A percentile compares a stretch with the other conserved stretches of the same genome.
Evolutionary conservation across 2,113 vertebrate genomes (phyloP).

Genomic region (Neogobius melanostomus): DNA sequence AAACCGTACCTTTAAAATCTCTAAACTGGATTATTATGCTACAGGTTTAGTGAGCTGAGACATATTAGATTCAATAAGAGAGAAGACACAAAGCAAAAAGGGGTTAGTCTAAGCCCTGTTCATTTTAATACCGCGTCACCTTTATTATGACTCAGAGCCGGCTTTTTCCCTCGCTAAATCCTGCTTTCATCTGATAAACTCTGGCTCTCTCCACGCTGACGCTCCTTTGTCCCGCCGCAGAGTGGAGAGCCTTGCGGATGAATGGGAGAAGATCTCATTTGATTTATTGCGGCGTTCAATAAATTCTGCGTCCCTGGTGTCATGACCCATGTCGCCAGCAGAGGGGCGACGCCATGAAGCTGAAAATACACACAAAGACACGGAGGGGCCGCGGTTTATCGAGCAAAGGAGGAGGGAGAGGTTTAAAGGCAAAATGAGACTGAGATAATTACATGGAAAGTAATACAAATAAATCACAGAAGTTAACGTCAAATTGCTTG

Average conservation of each 20-base stretch:
- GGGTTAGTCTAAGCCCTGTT: not conserved
- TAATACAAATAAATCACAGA: too few species aligned
- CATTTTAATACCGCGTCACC: slow-evolving; percentile 21
- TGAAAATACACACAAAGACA: not conserved
- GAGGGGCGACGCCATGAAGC: slow-evolving; percentile 2
- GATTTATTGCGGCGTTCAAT: slow-evolving; percentile 30
- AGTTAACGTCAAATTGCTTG: too few species aligned
- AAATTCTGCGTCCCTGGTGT: slow-evolving; percentile 9
- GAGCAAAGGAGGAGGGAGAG: not conserved
- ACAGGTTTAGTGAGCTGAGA: not conserved
- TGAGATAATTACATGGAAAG: too few species aligned
- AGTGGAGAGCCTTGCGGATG: slow-evolving; percentile 14
- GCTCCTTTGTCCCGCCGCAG: slow-evolving; percentile 18
- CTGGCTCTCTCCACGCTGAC: not conserved
- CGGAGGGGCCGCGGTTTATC: not conserved
- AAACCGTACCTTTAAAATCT: too few species aligned
- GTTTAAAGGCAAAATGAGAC: not conserved
- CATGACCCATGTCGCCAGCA: not conserved
- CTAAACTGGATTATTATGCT: not conserved
- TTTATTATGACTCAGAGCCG: slow-evolving; percentile 19
- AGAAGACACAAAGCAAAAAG: not conserved
- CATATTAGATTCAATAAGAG: not conserved
- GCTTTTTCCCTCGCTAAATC: slow-evolving; percentile 29
- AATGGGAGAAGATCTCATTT: slow-evolving; percentile 15
- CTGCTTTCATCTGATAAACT: slow-evolving; percentile 38